Base-by-base conservation (phyloP, 2,888 invertebrate genomes). In the Crepidodera aurea region DNA sequence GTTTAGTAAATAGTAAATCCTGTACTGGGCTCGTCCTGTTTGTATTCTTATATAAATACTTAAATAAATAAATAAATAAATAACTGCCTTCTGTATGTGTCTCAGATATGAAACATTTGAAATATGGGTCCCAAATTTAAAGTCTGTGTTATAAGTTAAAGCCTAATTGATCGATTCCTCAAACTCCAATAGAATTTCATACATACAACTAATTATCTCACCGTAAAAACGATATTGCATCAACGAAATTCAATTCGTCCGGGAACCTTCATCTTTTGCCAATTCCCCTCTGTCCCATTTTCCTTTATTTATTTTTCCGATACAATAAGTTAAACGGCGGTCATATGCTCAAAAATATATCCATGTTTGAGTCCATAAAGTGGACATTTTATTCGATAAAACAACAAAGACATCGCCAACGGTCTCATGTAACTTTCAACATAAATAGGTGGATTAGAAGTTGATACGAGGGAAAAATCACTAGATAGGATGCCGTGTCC, bases 381-480 rank as follows among this genome's bases (percentile, higher is more conserved):
- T 66, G 53, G 40, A 48, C 58, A 57, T 65, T 73, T 73, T 71
- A 71, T 71, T 69, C 66, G 69, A 69, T 70, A 71, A 69, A 69
- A 69, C 67, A 66, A 67, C 67, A 69, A 68, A 69, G 70, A 70
- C 69, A 64, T 65, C 64, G 63, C 63, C 65, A 48, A 48, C 40
- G 62, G 62, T 66, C 72, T 71, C 73, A 70, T 73, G 71, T 68
- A 73, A 73, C 66, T 73, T 73, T 71, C 71, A 71, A 71, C 70
- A 71, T 73, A 71, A 73, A 71, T 70, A 70, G 69, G 63, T 34
- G 72, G 71, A 71, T 71, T 72, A 72, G 69, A 69, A 66, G 64
- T 65, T 69, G 69, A 69, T 69, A 69, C 64, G 67, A 66, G 62
- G 62, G 54, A 64, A 60, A 64, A 68, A 64, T 68, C 68, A 68